A percentile compares a stretch with the other conserved stretches of the same genome.
phyloP scores from a whole-genome alignment of 35 echinoderm and acorn worm species.

The Chiridota heheva region DNA sequence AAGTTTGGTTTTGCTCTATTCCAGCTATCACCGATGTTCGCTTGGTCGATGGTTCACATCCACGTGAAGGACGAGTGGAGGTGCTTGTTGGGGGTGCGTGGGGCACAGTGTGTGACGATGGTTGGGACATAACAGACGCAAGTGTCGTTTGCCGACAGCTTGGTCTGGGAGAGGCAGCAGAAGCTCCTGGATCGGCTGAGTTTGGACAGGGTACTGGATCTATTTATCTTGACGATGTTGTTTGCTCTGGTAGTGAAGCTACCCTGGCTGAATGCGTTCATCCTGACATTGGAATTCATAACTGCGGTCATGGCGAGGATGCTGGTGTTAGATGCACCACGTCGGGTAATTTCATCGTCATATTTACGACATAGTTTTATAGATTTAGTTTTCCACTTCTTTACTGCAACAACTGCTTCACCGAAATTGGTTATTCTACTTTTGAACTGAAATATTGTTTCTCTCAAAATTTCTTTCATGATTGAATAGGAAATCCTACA shows the following conservation, averaged over 20 bases:
- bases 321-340: slow-evolving; percentile 44
- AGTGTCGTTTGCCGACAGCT: slow-evolving; percentile 44
- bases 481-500: too few species aligned
- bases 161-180: not conserved
- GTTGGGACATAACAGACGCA: slow-evolving; percentile 39
- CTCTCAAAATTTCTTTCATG: too few species aligned
- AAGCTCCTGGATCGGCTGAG: not conserved
- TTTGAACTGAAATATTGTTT: too few species aligned
- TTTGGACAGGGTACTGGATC: slow-evolving; percentile 26
- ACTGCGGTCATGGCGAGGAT: slow-evolving; percentile 48
- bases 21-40: too few species aligned
- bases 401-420: too few species aligned
- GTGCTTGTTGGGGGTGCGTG: slow-evolving; percentile 12
- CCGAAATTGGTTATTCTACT: too few species aligned
- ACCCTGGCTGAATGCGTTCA: slow-evolving; percentile 3
- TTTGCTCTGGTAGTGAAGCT: slow-evolving; percentile 35
- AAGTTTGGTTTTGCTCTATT: too few species aligned
- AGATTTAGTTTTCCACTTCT: too few species aligned
- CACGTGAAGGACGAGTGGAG: slow-evolving; percentile 52
- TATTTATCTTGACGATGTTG: slow-evolving; percentile 46
- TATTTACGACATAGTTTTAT: too few species aligned
- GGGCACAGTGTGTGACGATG: slow-evolving; percentile 55
- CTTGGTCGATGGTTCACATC: slow-evolving; percentile 12
- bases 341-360: too few species aligned
- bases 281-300: not conserved